Base-by-base conservation (phyloP, 2,888 invertebrate species). In the Arge pagana region DNA sequence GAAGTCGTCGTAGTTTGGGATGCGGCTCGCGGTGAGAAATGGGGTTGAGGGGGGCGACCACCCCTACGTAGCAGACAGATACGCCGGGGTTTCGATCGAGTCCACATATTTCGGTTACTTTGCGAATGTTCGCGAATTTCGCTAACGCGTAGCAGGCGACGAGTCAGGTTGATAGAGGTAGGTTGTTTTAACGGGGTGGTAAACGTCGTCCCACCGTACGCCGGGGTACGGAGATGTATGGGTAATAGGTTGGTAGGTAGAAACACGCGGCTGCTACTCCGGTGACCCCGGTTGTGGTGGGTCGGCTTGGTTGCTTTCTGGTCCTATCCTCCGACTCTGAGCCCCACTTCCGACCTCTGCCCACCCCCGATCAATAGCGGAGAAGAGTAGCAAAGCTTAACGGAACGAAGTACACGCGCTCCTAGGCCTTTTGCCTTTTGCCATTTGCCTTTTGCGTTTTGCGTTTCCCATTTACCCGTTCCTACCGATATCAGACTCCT, bases 381-480 rank as follows among this genome's bases (percentile, higher is more conserved):
- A 45, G 45, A 45, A 45, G 45, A 45, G 45, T 45, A 33, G 45
- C 45, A 21, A 45, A 45, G 45, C 35, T 45, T 23, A 33, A 33
- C 45, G 23, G 33, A 35, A 45, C 45, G 23, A 35, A 45, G 45
- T 23, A 33, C 45, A 33, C 33, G 45, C 33, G 13, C 45, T n/a
- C n/a, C 28, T 33, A 33, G 45, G 35, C 33, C 45, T 33, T 33
- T 23, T 33, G 31, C 40, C 8, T n/a, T 24, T 10, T 4, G 16
- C 33, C 31, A n/a, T 31, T 45, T 23, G 6, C 13, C 39, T 39
- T 10, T 7, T n/a, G n/a, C 23, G 23, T 31, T 13, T 19, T 42
- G 21, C 19, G 11, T 28, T 42, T 7, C 6, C 18, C 18, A 16
- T 30, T 7, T 30, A 10, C 19, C 18, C 15, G 16, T 26, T 6